Evolutionary conservation across 2,113 vertebrate species (phyloP).

Genomic region (Triplophysa tibetana): DNA sequence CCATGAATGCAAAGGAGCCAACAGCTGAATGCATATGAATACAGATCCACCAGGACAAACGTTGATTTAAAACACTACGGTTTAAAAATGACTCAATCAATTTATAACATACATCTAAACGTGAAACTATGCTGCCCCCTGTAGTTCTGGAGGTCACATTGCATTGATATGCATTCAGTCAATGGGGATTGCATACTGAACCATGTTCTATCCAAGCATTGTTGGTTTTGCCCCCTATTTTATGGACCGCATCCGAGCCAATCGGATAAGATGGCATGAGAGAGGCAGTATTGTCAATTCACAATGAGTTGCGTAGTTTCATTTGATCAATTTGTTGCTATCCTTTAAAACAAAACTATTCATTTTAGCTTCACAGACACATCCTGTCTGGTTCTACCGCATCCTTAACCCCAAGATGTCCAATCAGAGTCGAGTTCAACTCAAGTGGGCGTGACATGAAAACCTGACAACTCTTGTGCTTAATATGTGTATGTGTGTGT

Average conservation of each 20-base stretch:
- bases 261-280: constrained; percentile 62
- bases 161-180: constrained; percentile 71
- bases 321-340: not conserved
- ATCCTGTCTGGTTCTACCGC: constrained; percentile 14
- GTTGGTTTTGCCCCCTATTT: constrained; percentile 76
- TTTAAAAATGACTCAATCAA: too few relatives aligned
- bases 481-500: constrained; percentile 42
- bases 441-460: constrained; percentile 59
- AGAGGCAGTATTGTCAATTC: constrained; percentile 61
- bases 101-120: not conserved
- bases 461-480: constrained; percentile 62
- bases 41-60: constrained; percentile 54
- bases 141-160: constrained; percentile 57
- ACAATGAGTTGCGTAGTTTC: constrained; percentile 63
- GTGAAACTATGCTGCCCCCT: constrained; percentile 29
- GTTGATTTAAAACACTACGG: not conserved
- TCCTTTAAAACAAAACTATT: not conserved
- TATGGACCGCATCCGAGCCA: constrained; percentile 65
- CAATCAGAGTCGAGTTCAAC: constrained; percentile 66
- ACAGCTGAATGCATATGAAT: constrained; percentile 67
- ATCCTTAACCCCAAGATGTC: constrained; percentile 36
- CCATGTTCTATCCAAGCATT: constrained; percentile 73
- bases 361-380: constrained; percentile 24
- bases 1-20: constrained; percentile 69
- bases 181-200: constrained; percentile 68